Conservation (phyloP, 1,140 invertebrate genomes). For the Chrysomallon squamiferum region DNA sequence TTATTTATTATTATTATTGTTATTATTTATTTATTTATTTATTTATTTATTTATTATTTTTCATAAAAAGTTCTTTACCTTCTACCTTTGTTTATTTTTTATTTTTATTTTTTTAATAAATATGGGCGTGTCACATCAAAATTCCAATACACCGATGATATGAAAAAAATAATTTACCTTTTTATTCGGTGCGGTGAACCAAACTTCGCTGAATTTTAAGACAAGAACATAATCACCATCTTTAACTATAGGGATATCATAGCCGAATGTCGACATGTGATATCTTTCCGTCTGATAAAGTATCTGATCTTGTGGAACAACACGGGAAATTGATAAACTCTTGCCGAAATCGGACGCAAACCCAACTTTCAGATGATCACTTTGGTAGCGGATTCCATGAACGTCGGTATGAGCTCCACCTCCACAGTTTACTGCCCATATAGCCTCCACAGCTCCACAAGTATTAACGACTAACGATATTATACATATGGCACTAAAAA, state of each 20-base stretch:
- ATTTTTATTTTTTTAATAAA: too few species aligned
- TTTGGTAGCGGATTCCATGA: conserved; percentile 59
- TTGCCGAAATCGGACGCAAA: conserved; percentile 62
- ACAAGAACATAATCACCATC: conserved; percentile 64
- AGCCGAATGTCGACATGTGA: conserved; percentile 60
- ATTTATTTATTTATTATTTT: too few species aligned
- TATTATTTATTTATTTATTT: too few species aligned
- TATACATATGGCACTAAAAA: conserved; percentile 13
- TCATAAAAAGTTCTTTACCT: too few species aligned
- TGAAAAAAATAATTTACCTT: conserved; percentile 61
- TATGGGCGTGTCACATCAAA: too few species aligned
- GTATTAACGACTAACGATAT: conserved; percentile 15
- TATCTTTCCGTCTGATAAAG: conserved; percentile 64
- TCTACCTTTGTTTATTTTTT: too few species aligned
- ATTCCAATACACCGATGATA: too few species aligned
- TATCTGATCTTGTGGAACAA: conserved; percentile 60
- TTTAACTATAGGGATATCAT: conserved; percentile 57
- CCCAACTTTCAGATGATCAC: conserved; percentile 50
- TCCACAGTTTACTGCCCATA: conserved; percentile 62
- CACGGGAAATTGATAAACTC: conserved; percentile 57
- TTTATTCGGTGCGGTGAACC: conserved; percentile 62
- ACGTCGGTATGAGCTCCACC: conserved; percentile 60
- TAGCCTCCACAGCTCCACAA: conserved; percentile 42
- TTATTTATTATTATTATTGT: too few species aligned
- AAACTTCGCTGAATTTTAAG: conserved; percentile 64